Base-by-base conservation (phyloP, 2,113 vertebrate genomes). In the Cavia porcellus region DNA sequence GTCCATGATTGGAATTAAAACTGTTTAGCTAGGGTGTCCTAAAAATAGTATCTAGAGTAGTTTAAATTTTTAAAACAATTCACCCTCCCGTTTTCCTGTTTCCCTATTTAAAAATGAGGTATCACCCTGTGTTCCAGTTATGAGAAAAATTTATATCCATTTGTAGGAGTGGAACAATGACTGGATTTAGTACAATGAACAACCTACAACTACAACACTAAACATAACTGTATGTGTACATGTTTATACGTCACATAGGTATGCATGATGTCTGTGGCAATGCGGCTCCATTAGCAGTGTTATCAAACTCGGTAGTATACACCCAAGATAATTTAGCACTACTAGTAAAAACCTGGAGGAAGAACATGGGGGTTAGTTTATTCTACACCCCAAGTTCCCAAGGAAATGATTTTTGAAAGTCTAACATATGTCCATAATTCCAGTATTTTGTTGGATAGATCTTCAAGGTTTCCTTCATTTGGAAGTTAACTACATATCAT, bases 1-100 rank as follows among this genome's bases (percentile, higher is more conserved):
- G 92, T 80, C 92, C 80, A 85, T 38, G 42, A 88, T 32, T 96
- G 68, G 64, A 97, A 93, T 13, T 38, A 24, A 95, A 82, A 86
- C n/a, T 89, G 47, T 20, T 92, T 86, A 92, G 45, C 62, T 84
- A 95, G 82, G 32, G 15, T 93, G 28, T n/a, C 83, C 83, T 86
- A 96, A 95, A 92, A 95, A 89, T 83, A 92, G 38, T 87, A 50
- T 47, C 77, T 86, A 86, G 0, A 82, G 77, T 84, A 90, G 32
- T 59, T 95, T n/a, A 57, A 94, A 61, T n/a, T 81, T 68, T 90
- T 64, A 85, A 89, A 94, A 80, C 13, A 74, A 28, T 1, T 84
- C 24, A 52, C 0, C 25, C 1, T 61, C 17, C 0, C 61, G 52
- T 5, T n/a, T 96, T 24, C 52, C 42, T 90, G 13, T 77, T 82